Base-by-base conservation (phyloP, 1,140 invertebrate species). In the Drosophila suzukii region DNA sequence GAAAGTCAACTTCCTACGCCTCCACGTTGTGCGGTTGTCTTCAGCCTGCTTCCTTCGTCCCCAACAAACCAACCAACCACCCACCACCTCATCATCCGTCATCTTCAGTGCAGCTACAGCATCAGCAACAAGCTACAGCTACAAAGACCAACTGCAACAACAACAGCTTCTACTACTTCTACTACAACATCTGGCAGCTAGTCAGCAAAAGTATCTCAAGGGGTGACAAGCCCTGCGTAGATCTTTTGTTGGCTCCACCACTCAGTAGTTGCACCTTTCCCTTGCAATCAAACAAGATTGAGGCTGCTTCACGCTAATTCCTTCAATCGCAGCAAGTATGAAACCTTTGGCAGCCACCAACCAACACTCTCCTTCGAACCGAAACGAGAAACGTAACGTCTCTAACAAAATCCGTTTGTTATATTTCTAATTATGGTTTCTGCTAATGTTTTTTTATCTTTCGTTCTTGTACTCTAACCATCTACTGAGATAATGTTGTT, bases 61-160 rank as follows among this genome's bases (percentile, higher is more conserved):
- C 78, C 78, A 81, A 68, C 72, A 66, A 77, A 76, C 15, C 27
- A 80, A 62, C 44, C 54, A 74, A 34, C 32, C 32, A 34, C 32
- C 72, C 71, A 75, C 71, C 68, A 75, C 72, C 72, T 67, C 73
- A 75, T 75, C 73, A 75, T 47, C 54, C 56, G 73, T 59, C 73
- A 75, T 75, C 73, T 75, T 38, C 66, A 75, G 60, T 49, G 61
- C 73, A 75, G 73, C 73, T 44, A 75, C 71, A 75, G 72, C 71
- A 75, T 53, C 60, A 75, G 60, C 72, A 49, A 65, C 47, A 58
- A 61, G 57, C 54, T 41, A 71, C 70, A 60, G 51, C 72, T 57
- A 63, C 72, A 50, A 36, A 51, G 58, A 67, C 43, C 60, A 68
- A 53, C 67, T 38, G 49, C 70, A 47, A 41, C 55, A 47, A 41